Conservation (phyloP, 1,140 invertebrate genomes). For the Heliconius hermathena region DNA sequence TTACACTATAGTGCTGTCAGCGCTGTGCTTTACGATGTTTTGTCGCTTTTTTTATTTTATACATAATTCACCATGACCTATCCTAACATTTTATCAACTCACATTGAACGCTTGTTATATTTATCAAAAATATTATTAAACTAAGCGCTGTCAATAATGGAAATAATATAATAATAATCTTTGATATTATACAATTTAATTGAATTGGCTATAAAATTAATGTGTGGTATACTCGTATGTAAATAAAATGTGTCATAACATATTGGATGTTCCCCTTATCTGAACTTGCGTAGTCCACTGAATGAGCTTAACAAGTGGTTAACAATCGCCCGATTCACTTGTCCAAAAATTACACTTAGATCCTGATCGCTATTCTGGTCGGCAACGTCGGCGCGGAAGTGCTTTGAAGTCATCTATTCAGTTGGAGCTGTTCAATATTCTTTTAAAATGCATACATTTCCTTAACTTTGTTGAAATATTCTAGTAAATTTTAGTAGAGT, state of each 20-base stretch:
- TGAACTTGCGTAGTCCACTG: slow-evolving; percentile 26
- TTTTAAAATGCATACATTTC: slow-evolving; percentile 28
- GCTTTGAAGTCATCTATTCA: slow-evolving; percentile 39
- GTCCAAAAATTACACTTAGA: slow-evolving; percentile 48
- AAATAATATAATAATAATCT: slow-evolving; percentile 7
- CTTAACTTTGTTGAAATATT: neutral
- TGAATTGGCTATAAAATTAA: neutral
- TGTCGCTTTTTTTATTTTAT: slow-evolving; percentile 29
- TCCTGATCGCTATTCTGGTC: slow-evolving; percentile 44
- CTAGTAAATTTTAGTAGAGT: too few relatives aligned
- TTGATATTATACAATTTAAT: neutral
- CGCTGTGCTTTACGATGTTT: neutral
- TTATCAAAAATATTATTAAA: slow-evolving; percentile 27
- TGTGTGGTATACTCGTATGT: neutral
- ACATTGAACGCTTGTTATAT: slow-evolving; percentile 27
- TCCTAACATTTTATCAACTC: slow-evolving; percentile 72
- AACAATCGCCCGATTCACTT: slow-evolving; percentile 48
- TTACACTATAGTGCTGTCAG: neutral
- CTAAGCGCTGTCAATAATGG: neutral
- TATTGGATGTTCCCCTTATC: slow-evolving; percentile 19
- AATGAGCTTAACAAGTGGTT: slow-evolving; percentile 47
- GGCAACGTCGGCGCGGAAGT: slow-evolving; percentile 41
- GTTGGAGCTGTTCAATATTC: slow-evolving; percentile 28
- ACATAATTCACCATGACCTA: slow-evolving; percentile 70
- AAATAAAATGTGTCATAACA: slow-evolving; percentile 16